phyloP scores from a whole-genome alignment of 2,888 invertebrate species.

The Ametastegia equiseti region DNA sequence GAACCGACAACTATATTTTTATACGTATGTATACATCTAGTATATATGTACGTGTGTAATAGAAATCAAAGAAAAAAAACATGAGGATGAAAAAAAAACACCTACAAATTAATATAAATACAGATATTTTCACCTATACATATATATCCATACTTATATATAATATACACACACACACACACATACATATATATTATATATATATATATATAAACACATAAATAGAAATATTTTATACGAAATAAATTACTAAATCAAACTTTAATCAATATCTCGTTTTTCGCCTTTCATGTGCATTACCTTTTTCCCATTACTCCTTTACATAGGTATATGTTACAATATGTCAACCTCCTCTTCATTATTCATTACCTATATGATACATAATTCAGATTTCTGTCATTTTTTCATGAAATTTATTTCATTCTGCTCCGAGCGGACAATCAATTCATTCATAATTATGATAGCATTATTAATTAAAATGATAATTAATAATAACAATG shows the following conservation, averaged over 20 bases:
- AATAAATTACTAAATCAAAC: slow-evolving; percentile 56
- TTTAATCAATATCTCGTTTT: slow-evolving; percentile 30
- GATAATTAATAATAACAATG: no score
- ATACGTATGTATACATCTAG: not conserved
- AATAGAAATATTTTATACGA: slow-evolving; percentile 59
- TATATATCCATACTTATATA: slow-evolving; percentile 48
- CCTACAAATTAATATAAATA: slow-evolving; percentile 60
- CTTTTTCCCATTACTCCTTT: not conserved
- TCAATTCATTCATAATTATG: no score
- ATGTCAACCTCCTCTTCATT: no score
- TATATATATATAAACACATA: slow-evolving; percentile 61
- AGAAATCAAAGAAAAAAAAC: not conserved
- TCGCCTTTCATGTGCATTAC: not conserved
- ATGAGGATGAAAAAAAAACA: not conserved
- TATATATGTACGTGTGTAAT: no score
- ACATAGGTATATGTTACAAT: no score
- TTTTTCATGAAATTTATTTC: no score
- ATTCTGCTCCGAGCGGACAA: no score
- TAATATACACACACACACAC: slow-evolving; percentile 59
- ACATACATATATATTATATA: not conserved
- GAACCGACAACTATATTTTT: not conserved
- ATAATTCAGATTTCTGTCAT: no score
- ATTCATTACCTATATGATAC: no score
- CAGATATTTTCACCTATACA: slow-evolving; percentile 54
- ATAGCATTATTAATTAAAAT: no score